Conservation (phyloP, 2,888 invertebrate species). For the Osmoderma eremita region DNA sequence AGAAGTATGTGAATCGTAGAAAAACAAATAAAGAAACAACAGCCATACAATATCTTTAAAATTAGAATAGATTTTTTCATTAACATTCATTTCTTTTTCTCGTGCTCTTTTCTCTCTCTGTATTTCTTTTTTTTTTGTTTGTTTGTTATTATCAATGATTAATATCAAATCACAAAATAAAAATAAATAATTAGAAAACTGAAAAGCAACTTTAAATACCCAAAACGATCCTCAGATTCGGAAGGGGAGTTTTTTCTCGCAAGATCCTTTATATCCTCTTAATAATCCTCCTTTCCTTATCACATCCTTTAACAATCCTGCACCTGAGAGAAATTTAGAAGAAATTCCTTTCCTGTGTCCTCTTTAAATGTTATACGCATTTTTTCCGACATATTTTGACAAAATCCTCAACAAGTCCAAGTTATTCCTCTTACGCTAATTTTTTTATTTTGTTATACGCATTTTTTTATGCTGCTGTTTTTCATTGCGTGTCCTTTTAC, state of each 20-base stretch:
- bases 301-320: no score
- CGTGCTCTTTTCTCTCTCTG: no score
- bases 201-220: slow-evolving; percentile 23
- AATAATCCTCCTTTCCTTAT: no score
- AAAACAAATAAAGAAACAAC: slow-evolving; percentile 20
- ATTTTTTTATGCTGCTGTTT: not conserved
- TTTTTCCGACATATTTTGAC: no score
- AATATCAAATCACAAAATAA: slow-evolving; percentile 1
- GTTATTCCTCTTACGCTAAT: not conserved
- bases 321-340: slow-evolving; percentile 7
- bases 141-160: no score
- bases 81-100: no score
- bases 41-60: slow-evolving; percentile 26
- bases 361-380: not conserved
- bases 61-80: not conserved
- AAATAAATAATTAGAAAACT: slow-evolving; percentile 12
- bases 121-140: no score
- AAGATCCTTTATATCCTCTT: no score
- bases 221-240: no score
- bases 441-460: not conserved
- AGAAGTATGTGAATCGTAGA: no score
- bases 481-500: slow-evolving; percentile 10
- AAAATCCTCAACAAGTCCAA: no score
- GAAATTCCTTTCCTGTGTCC: slow-evolving; percentile 1
- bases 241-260: no score